Base-by-base conservation (phyloP, 1,140 invertebrate species). In the Drosophila ogumai region DNA sequence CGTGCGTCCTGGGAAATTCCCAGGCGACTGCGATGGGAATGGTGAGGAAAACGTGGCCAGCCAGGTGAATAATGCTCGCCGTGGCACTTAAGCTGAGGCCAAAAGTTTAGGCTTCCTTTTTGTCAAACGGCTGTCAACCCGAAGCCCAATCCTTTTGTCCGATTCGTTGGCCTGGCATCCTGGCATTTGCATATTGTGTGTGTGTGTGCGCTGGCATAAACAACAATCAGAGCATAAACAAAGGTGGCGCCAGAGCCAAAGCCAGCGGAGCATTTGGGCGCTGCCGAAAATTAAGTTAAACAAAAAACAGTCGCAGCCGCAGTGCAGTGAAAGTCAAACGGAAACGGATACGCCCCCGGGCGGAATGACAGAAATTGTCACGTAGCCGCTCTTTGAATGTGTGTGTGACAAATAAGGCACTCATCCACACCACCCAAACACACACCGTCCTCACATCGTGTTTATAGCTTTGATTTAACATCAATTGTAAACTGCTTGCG, bases 391-490 rank as follows among this genome's bases (percentile, higher is more conserved):
- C 36, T 61, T 55, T 71, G 75, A 61, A 59, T 71, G 58, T 75
- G 55, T 22, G 22, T 50, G 54, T 76, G 73, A 72, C 66, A 72
- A 72, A 72, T 72, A 72, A 34, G 54, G 34, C 15, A 25, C 65
- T 68, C 55, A 28, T 64, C 57, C 43, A 50, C 17, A 57, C 38
- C 32, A 43, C 15, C 25, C 15, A 4, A 47, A 50, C 22, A 61
- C 19, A 32, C 17, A 47, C 9, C 49, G n/a, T 52, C 13, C 17
- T 43, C 60, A 38, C 47, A 28, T 6, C 60, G 52, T 75, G 56
- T 75, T 69, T 82, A 75, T 73, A 82, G 81, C 81, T 76, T 88
- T 87, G 71, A 88, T 87, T 87, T 66, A 73, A 72, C 79, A 87
- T 75, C 78, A 85, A 86, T 82, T 81, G 73, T 77, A 54, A 81